Base-by-base conservation (phyloP, 2,113 vertebrate species). In the Perca schrenkii region DNA sequence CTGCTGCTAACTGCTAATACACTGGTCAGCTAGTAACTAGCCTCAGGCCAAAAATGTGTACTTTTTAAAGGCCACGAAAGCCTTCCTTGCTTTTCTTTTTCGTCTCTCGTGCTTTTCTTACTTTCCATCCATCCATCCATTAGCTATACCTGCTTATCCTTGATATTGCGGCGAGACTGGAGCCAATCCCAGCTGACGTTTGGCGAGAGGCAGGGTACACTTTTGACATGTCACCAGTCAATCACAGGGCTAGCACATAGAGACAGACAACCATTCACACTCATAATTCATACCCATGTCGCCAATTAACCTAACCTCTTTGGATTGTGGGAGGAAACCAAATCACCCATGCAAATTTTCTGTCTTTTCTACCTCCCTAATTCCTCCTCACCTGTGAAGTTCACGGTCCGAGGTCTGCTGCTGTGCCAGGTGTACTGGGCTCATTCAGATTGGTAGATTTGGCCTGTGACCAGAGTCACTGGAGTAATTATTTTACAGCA, bases 391-490 rank as follows among this genome's bases (percentile, higher is more conserved):
- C 69, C 78, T 16, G 47, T 50, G 22, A 64, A 73, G 53, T 53
- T 83, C 52, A 85, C 89, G 67, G 70, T 86, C 52, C 88, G 74
- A 77, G 49, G 60, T 46, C 36, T 74, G 65, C 80, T 79, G 75
- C 34, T 85, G 69, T 81, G 83, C 86, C 74, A 82, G 81, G 71
- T 89, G 88, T 50, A 68, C 52, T 58, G 22, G 36, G 60, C 79
- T 83, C 52, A 80, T 84, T 78, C 47, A 53, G 70, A 76, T 28
- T 71, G 83, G 77, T 82, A 69, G 53, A 78, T 88, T 71, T 87
- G 88, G 90, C 84, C 68, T 49, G 61, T 72, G 80, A 88, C 84
- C 77, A 77, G 80, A 67, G 28, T 28, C 2, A 28, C 28, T 28
- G 28, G 28, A 28, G 28, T 28, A 28, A 28, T 28, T 28, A 28